These are phyloP conservation scores for Herpailurus yagouaroundi DNA, from an alignment of 2,113 vertebrate species.

Conservation along the genomic window DNA sequence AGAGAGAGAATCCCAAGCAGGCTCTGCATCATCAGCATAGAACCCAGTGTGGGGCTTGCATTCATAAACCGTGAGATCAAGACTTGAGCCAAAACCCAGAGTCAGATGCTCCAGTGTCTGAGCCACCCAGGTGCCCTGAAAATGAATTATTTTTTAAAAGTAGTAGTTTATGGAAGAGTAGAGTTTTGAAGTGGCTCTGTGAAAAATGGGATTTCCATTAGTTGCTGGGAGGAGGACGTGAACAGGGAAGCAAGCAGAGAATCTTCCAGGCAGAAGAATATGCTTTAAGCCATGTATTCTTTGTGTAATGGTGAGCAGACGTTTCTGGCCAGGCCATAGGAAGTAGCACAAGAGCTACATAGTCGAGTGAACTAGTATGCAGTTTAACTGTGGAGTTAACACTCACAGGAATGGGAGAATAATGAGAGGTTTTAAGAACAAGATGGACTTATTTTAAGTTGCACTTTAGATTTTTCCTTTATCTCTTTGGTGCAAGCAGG, in stretches of 20 bases:
- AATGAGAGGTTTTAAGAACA: neutral
- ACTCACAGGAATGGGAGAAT: neutral
- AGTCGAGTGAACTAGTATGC: neutral
- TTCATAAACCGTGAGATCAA: no score
- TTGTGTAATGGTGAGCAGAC: neutral
- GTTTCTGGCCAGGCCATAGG: neutral
- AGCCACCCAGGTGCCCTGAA: neutral
- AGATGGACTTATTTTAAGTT: neutral
- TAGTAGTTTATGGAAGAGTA: neutral
- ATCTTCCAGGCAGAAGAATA: neutral
- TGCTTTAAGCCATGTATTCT: neutral
- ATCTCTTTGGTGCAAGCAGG: neutral
- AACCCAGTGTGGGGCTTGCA: no score
- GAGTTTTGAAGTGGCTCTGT: neutral
- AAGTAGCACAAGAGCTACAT: neutral
- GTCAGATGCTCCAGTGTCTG: no score
- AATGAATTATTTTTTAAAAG: neutral
- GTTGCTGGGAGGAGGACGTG: neutral
- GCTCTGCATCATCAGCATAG: no score
- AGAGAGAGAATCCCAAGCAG: no score
- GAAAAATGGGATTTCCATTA: neutral
- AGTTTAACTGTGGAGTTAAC: neutral
- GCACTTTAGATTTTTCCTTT: neutral
- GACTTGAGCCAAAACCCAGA: no score
- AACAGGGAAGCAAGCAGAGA: neutral